These are phyloP conservation scores for Caprella mutica DNA, from an alignment of 2,888 invertebrate species.

Conservation along the genomic window DNA sequence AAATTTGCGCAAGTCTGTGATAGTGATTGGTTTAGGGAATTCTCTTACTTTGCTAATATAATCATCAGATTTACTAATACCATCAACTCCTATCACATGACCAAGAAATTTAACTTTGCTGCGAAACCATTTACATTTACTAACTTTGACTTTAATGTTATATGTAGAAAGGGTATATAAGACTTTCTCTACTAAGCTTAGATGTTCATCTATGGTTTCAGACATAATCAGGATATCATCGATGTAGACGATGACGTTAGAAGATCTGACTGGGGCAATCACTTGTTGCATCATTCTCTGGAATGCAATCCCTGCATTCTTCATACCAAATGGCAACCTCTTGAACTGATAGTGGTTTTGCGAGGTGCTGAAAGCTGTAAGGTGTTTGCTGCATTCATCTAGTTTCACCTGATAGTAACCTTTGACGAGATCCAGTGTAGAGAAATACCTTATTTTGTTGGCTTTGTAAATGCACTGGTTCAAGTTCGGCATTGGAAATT, in stretches of 20 bases:
- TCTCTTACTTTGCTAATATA: background rate
- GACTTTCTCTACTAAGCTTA: background rate
- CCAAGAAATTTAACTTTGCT: background rate
- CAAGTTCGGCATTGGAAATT: background rate
- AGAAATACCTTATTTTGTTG: background rate
- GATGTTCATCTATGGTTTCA: background rate
- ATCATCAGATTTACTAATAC: background rate
- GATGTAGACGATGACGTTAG: background rate
- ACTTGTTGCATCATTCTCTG: background rate
- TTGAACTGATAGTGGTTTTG: background rate
- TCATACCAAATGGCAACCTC: background rate
- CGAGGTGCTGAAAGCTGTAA: background rate
- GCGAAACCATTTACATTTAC: background rate
- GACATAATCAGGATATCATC: background rate
- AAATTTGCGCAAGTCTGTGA: background rate
- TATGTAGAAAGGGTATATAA: background rate
- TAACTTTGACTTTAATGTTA: background rate
- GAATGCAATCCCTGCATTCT: background rate
- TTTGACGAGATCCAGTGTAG: background rate
- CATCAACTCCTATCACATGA: background rate
- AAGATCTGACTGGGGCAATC: background rate
- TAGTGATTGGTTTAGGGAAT: background rate
- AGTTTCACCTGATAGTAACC: background rate
- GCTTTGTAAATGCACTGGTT: background rate
- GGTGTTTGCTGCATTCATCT: background rate